Evolutionary conservation across 2,113 vertebrate genomes (phyloP).

Genomic region (Eubucco bourcierii): DNA sequence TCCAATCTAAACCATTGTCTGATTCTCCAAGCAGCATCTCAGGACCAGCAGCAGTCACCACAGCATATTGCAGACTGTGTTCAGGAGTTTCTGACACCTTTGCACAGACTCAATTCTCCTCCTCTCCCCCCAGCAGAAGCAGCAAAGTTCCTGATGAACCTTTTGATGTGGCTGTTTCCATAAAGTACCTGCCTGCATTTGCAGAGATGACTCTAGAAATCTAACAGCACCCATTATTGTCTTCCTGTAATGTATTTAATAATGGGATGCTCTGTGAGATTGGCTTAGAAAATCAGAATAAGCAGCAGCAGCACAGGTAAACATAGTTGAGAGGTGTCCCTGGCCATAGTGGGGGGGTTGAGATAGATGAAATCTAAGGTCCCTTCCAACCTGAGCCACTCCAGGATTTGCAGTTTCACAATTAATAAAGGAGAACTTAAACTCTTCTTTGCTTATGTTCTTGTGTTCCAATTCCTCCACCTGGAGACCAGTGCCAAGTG

Average conservation of each 20-base stretch:
- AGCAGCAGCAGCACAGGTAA: neutral
- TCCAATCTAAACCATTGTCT: no score
- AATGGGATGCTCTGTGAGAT: neutral
- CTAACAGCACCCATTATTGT: slow-evolving; percentile 32
- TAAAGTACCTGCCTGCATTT: neutral
- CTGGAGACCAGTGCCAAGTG: no score
- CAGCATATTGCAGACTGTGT: neutral
- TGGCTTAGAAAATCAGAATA: slow-evolving; percentile 14
- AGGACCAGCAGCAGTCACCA: no score
- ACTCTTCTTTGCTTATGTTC: no score
- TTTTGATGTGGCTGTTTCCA: slow-evolving; percentile 16
- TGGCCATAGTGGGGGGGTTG: no score
- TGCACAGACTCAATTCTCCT: neutral
- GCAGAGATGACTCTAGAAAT: neutral
- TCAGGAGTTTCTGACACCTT: neutral
- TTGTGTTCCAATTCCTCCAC: no score
- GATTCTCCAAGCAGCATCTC: no score
- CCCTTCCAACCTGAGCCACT: no score
- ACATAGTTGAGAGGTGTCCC: no score
- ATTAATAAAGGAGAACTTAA: no score
- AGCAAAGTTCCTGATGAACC: neutral
- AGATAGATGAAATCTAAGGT: no score
- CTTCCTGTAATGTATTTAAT: neutral
- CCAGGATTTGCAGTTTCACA: no score
- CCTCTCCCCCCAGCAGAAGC: neutral